Conservation (phyloP, 2,888 invertebrate genomes). For the Sinhomidia bicolor region DNA sequence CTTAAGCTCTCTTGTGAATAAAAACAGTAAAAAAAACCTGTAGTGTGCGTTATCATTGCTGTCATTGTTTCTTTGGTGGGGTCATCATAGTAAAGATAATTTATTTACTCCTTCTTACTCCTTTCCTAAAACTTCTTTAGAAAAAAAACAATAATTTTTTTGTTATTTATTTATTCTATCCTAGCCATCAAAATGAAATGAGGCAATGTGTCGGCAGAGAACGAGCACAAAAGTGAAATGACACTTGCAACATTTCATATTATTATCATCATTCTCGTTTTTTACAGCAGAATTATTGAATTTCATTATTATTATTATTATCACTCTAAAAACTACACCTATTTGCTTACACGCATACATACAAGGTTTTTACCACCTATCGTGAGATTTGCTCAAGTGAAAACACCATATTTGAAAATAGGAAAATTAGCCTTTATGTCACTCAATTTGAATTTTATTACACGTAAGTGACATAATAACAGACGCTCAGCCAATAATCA, state of each 20-base stretch:
- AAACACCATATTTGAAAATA: conserved; percentile 33
- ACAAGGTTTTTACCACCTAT: conserved; percentile 45
- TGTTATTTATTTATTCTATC: neutral
- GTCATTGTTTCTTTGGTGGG: conserved; percentile 20
- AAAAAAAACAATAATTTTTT: neutral
- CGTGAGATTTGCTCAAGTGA: conserved; percentile 14
- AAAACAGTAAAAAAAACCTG: conserved; percentile 11
- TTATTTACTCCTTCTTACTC: neutral
- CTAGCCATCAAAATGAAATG: neutral
- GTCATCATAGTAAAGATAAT: neutral
- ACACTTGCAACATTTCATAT: neutral
- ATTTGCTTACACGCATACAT: neutral
- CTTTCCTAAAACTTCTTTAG: neutral
- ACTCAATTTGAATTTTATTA: conserved; percentile 60
- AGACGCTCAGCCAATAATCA: conserved; percentile 53
- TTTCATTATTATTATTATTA: neutral
- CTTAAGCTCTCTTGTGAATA: neutral
- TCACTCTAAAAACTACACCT: neutral
- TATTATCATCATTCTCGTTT: neutral
- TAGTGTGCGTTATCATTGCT: neutral
- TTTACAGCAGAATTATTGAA: conserved; percentile 4
- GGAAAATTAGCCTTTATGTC: conserved; percentile 54
- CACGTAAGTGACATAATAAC: conserved; percentile 56
- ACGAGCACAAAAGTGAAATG: neutral
- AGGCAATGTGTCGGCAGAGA: neutral